Conservation (phyloP, 2,888 invertebrate genomes). For the Magallana nippona region DNA sequence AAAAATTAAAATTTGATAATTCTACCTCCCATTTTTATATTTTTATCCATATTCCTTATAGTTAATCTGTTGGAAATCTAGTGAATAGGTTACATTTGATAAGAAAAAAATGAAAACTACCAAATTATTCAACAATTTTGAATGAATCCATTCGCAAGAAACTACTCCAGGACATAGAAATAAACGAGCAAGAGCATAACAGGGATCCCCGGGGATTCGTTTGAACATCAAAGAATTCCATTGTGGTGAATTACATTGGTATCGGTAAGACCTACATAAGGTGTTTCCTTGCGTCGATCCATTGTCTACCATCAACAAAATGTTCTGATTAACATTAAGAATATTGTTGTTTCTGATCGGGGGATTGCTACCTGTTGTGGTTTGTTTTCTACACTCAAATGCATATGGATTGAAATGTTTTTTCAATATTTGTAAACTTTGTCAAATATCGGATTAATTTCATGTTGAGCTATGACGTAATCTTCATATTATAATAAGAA, state of each 20-base stretch:
- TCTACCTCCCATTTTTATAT: no score
- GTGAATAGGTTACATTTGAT: no score
- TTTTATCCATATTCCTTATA: no score
- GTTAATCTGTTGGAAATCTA: no score
- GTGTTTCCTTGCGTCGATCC: not conserved
- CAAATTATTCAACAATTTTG: no score
- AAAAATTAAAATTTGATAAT: no score
- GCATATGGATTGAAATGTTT: slow-evolving; percentile 20
- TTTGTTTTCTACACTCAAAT: not conserved
- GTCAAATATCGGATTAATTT: slow-evolving; percentile 21
- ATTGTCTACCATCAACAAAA: not conserved
- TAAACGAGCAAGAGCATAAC: no score
- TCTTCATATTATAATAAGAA: not conserved
- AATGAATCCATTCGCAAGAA: no score
- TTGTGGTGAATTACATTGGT: not conserved
- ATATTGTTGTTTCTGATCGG: slow-evolving; percentile 6
- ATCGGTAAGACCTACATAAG: not conserved
- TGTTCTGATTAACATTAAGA: not conserved
- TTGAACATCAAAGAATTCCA: no score
- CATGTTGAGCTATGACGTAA: not conserved
- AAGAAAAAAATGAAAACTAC: no score
- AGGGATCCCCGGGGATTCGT: no score
- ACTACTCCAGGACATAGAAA: no score
- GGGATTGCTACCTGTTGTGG: not conserved
- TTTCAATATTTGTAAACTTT: slow-evolving; percentile 20